Conservation (phyloP, 1,140 invertebrate genomes). For the Zaprionus gabonicus region DNA sequence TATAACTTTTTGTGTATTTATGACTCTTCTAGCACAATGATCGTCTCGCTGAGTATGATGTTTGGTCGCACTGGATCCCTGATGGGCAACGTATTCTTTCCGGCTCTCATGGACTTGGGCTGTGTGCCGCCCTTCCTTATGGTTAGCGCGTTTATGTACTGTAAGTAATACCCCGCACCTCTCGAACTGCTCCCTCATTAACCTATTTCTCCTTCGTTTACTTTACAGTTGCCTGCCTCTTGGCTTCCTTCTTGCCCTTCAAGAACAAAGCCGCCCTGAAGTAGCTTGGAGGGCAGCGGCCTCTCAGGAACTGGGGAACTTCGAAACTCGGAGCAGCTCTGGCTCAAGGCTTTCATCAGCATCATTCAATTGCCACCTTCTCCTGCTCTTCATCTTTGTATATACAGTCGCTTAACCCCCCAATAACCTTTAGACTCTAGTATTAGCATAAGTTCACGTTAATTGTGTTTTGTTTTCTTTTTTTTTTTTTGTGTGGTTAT, state of each 20-base stretch:
- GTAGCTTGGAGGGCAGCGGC: not conserved
- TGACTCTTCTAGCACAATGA: constrained; percentile 61
- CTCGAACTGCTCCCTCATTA: not conserved
- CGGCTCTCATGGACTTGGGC: constrained; percentile 69
- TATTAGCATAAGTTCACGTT: constrained; percentile 1
- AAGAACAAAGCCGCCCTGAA: constrained; percentile 75
- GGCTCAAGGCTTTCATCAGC: constrained; percentile 23
- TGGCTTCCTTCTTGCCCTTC: constrained; percentile 69
- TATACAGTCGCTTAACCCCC: constrained; percentile 2
- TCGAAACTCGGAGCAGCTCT: not conserved
- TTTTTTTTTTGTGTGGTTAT: constrained; percentile 40
- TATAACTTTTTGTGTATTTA: not conserved
- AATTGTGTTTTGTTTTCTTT: constrained; percentile 4
- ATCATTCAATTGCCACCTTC: constrained; percentile 11
- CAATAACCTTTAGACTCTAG: constrained; percentile 18
- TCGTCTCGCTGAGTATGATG: constrained; percentile 79
- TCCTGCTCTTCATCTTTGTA: constrained; percentile 35
- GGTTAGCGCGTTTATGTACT: constrained; percentile 71
- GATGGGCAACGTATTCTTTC: constrained; percentile 75
- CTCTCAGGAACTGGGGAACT: not conserved
- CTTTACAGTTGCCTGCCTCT: constrained; percentile 60
- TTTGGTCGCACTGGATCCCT: constrained; percentile 73
- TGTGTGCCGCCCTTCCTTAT: constrained; percentile 79
- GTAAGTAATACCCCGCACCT: constrained; percentile 50
- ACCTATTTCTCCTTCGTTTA: not conserved